Evolutionary conservation across 2,113 vertebrate genomes (phyloP).

Genomic region (Stomatorhinus ivindoensis): DNA sequence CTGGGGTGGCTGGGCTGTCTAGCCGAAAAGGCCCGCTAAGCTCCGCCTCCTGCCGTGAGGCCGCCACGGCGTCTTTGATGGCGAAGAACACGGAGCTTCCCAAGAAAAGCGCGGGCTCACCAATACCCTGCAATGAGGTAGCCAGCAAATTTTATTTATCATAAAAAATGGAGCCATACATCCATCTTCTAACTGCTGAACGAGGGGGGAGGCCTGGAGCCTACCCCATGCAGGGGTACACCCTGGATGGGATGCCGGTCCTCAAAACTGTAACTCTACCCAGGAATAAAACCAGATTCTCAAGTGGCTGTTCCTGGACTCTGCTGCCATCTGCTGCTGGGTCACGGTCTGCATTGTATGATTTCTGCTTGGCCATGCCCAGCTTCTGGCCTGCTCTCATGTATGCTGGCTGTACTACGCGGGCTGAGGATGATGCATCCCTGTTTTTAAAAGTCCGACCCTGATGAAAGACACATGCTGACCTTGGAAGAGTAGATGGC

Average conservation of each 20-base stretch:
- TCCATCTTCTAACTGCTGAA: neutral
- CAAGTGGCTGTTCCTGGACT: neutral
- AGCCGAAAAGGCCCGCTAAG: conserved; percentile 53
- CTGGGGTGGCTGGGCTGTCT: conserved; percentile 66
- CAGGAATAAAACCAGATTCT: neutral
- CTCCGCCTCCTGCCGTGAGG: conserved; percentile 54
- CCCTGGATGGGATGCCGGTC: neutral
- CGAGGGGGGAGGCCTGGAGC: neutral
- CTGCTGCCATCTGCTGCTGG: neutral
- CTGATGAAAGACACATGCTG: conserved; percentile 17
- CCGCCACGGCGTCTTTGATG: conserved; percentile 62
- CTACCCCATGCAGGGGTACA: neutral
- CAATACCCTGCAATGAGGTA: conserved; percentile 58
- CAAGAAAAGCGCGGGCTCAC: conserved; percentile 65
- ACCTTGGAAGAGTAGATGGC: conserved; percentile 85
- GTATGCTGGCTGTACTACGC: neutral
- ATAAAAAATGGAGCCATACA: neutral
- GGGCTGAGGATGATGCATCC: neutral
- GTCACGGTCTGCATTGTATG: neutral
- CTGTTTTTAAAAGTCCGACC: neutral
- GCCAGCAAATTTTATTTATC: neutral
- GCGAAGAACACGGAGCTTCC: conserved; percentile 75
- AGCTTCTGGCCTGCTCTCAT: neutral
- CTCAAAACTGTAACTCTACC: neutral
- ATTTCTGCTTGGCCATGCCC: neutral